A percentile compares a stretch with the other conserved stretches of the same genome.
Conservation (phyloP, 2,113 vertebrate genomes). For the Zosterops borbonicus region DNA sequence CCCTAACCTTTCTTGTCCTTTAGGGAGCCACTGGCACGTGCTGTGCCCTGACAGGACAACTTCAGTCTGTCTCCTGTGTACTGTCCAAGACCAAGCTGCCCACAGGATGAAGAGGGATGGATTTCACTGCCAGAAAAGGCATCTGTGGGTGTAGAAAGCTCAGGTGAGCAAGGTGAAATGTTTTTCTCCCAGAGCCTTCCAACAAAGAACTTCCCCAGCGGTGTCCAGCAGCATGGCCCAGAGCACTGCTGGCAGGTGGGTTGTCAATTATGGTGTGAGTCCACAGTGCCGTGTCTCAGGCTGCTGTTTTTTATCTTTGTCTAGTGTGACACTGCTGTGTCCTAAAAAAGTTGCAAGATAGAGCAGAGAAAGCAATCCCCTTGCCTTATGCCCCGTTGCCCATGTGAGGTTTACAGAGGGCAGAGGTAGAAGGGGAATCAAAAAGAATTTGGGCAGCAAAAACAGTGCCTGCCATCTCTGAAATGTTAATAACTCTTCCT, state of each 20-base stretch:
- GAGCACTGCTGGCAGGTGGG: not conserved
- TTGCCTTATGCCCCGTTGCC: not conserved
- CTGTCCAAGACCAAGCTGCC: not conserved
- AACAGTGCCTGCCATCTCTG: not conserved
- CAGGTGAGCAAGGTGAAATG: not conserved
- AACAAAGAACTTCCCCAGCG: rapidly evolving
- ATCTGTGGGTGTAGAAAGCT: not conserved
- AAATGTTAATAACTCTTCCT: not conserved
- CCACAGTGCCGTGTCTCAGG: not conserved
- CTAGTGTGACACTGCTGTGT: not conserved
- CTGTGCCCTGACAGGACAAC: rapidly evolving
- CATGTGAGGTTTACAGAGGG: not conserved
- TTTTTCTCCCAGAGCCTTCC: not conserved
- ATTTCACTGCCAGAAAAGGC: not conserved
- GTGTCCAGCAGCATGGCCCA: rapidly evolving
- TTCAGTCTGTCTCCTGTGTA: rapidly evolving
- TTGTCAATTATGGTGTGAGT: rapidly evolving
- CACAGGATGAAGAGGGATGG: not conserved
- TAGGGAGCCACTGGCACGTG: rapidly evolving
- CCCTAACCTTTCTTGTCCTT: too few relatives aligned
- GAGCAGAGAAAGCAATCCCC: not conserved
- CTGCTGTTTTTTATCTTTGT: not conserved
- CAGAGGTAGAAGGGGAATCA: not conserved
- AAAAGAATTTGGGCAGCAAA: not conserved
- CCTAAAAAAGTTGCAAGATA: not conserved